These are phyloP conservation scores for Hydra vulgaris DNA, from an alignment of 30 jellyfish, hydroid and myxozoan genomes.

Conservation along the genomic window DNA sequence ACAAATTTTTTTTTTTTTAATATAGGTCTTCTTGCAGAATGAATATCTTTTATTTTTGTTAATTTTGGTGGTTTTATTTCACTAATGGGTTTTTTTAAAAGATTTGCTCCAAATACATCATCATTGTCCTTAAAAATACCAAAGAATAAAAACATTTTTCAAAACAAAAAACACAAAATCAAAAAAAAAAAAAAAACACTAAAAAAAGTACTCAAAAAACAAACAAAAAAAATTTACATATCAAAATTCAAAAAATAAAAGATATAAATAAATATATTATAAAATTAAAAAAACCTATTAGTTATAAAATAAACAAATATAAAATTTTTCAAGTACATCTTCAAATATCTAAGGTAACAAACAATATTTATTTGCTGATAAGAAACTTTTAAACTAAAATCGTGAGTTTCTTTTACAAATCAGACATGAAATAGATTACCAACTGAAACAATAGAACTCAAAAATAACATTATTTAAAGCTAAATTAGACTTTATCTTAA, in stretches of 20 bases:
- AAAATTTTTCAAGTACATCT: too few relatives aligned
- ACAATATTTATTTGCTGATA: too few relatives aligned
- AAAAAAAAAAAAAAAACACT: background rate
- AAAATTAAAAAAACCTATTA: background rate
- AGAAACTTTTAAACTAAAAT: too few relatives aligned
- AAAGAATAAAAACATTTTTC: background rate
- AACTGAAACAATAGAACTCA: too few relatives aligned
- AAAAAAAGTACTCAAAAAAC: background rate
- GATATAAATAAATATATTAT: background rate
- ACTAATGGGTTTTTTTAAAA: constrained; percentile 19
- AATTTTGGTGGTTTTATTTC: background rate
- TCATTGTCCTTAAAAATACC: constrained; percentile 4
- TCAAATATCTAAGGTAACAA: too few relatives aligned
- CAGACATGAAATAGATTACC: too few relatives aligned
- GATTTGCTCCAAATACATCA: constrained; percentile 66
- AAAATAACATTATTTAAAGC: too few relatives aligned
- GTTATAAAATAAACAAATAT: background rate
- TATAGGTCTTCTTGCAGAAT: constrained; percentile 16
- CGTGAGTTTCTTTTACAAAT: too few relatives aligned
- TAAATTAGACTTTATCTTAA: too few relatives aligned
- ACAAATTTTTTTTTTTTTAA: too few relatives aligned
- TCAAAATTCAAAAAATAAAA: background rate
- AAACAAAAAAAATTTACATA: background rate
- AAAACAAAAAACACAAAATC: too few relatives aligned
- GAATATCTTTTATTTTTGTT: background rate